A percentile compares a stretch with the other conserved stretches of the same genome.
Conservation (phyloP, 2,797 vertebrate genomes). For the Nannoperca obscura region DNA sequence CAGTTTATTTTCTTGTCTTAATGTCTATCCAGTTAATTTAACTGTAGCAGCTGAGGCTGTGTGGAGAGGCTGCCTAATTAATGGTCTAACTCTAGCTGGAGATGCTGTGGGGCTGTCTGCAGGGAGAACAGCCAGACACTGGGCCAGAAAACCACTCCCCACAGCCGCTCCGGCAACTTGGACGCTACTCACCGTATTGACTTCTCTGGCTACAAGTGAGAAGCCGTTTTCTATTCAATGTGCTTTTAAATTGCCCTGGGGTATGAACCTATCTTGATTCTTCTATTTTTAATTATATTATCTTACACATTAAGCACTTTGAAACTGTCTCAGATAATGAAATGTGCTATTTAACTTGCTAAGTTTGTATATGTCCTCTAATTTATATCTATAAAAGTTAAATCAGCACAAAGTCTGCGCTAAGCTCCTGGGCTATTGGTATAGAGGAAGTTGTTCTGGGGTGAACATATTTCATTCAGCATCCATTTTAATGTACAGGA, state of each 20-base stretch:
- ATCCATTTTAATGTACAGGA: neutral
- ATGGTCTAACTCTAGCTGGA: slow-evolving; percentile 32
- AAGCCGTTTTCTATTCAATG: slow-evolving; percentile 21
- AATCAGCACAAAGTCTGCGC: neutral
- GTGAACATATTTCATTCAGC: neutral
- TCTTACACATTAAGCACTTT: too few relatives aligned
- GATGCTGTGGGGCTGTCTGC: slow-evolving; percentile 26
- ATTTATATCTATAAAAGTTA: neutral
- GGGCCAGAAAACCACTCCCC: slow-evolving; percentile 18
- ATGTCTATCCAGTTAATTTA: slow-evolving; percentile 61
- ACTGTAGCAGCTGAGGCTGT: slow-evolving; percentile 45
- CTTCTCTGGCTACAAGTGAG: slow-evolving; percentile 23
- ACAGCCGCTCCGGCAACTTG: slow-evolving; percentile 18
- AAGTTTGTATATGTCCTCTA: neutral
- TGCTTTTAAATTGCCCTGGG: slow-evolving; percentile 17
- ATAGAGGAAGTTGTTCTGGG: too few relatives aligned
- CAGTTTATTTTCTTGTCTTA: slow-evolving; percentile 51
- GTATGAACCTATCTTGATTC: slow-evolving; percentile 3
- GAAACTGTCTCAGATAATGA: too few relatives aligned
- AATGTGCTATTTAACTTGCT: neutral
- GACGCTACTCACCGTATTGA: slow-evolving; percentile 30
- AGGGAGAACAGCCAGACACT: slow-evolving; percentile 42
- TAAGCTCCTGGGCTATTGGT: neutral
- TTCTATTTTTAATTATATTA: slow-evolving; percentile 32
- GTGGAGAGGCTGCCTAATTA: slow-evolving; percentile 48